Evolutionary conservation across 2,888 invertebrate species (phyloP).

Genomic region (Oligia fasciuncula): DNA sequence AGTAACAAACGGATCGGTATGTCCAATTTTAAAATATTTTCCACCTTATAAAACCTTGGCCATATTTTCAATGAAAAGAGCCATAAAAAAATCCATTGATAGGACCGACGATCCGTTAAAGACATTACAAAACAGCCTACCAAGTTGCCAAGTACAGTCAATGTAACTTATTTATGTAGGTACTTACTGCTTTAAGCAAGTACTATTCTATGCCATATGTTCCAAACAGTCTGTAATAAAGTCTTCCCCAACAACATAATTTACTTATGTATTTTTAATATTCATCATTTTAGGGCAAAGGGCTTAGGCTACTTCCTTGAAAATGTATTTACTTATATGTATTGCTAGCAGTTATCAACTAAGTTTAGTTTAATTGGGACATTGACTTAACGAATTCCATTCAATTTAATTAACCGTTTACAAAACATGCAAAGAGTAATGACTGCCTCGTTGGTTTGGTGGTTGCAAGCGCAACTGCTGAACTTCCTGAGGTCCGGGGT

Average conservation of each 20-base stretch:
- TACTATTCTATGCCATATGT: neutral
- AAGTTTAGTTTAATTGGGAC: neutral
- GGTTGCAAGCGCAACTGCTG: neutral
- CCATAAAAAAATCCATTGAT: neutral
- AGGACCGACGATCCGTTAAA: neutral
- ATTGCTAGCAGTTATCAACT: neutral
- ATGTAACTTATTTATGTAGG: too few relatives aligned
- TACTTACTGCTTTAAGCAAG: neutral
- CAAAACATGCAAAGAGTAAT: neutral
- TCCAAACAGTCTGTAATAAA: neutral
- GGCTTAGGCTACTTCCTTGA: neutral
- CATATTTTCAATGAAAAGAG: too few relatives aligned
- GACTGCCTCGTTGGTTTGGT: neutral
- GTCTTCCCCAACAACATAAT: neutral
- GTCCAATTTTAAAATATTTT: neutral
- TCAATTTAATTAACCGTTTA: neutral
- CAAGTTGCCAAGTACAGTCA: too few relatives aligned
- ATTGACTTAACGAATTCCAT: conserved; percentile 1
- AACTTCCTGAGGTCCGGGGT: too few relatives aligned
- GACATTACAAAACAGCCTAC: neutral
- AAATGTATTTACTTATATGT: neutral
- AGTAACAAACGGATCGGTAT: too few relatives aligned
- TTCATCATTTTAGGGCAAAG: conserved; percentile 5
- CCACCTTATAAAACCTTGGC: too few relatives aligned
- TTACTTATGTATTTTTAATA: neutral